A percentile compares a stretch with the other conserved stretches of the same genome.
Conservation (phyloP, 1,140 invertebrate genomes). For the Euborellia annulipes region DNA sequence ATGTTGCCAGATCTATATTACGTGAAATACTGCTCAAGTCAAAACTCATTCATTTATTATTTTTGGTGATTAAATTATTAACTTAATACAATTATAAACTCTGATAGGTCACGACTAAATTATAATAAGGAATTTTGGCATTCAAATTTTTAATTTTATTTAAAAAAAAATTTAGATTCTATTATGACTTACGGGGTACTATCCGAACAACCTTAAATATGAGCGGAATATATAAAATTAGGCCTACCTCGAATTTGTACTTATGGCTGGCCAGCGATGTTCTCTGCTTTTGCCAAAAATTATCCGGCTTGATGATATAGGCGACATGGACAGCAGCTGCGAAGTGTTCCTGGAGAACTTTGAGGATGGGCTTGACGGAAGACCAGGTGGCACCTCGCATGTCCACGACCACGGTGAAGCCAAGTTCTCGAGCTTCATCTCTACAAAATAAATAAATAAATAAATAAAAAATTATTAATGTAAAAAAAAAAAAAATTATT, state of each 20-base stretch:
- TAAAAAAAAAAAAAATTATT: too few relatives aligned
- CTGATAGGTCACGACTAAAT: too few relatives aligned
- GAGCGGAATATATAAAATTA: neutral
- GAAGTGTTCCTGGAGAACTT: conserved; percentile 91
- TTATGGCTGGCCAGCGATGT: conserved; percentile 92
- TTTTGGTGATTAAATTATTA: too few relatives aligned
- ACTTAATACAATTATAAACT: too few relatives aligned
- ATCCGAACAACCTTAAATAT: neutral
- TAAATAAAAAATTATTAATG: too few relatives aligned
- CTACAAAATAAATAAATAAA: conserved; percentile 38
- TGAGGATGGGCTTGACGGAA: conserved; percentile 90
- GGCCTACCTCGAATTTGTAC: conserved; percentile 89
- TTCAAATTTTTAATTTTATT: too few relatives aligned
- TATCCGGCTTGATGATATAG: conserved; percentile 95
- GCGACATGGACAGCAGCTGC: conserved; percentile 73
- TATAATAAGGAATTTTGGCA: too few relatives aligned
- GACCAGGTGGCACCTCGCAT: conserved; percentile 91
- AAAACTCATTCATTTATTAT: too few relatives aligned
- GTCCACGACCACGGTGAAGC: conserved; percentile 90
- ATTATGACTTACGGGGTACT: neutral
- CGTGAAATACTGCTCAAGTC: too few relatives aligned
- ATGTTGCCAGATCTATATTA: too few relatives aligned
- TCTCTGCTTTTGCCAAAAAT: conserved; percentile 98
- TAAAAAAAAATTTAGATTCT: too few relatives aligned
- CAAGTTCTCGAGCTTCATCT: conserved; percentile 72